Evolutionary conservation across 2,113 vertebrate species (phyloP).

Genomic region (Sigmodon hispidus): DNA sequence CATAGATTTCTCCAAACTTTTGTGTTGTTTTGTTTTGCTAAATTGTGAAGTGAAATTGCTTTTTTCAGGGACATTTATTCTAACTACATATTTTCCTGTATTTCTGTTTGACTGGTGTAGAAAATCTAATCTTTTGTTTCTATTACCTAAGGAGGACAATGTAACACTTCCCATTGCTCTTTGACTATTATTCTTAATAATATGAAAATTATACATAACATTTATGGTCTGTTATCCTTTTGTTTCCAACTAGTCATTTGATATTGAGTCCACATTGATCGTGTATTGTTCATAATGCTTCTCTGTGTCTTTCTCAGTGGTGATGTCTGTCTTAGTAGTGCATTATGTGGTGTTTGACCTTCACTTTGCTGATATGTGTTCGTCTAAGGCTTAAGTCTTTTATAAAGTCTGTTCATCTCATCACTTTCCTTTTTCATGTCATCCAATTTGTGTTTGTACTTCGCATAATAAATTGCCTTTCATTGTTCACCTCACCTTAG

Average conservation of each 20-base stretch:
- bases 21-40: background rate
- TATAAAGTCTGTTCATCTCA: background rate
- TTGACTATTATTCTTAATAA: background rate
- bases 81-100: background rate
- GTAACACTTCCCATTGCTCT: background rate
- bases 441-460: constrained; percentile 19
- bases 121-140: background rate
- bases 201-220: background rate
- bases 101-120: background rate
- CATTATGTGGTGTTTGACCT: background rate
- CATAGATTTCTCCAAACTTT: background rate
- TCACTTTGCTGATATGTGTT: background rate
- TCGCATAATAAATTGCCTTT: background rate
- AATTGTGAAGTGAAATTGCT: background rate
- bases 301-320: background rate
- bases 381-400: background rate
- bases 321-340: background rate
- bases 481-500: constrained; percentile 25
- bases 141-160: background rate
- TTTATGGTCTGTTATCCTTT: background rate
- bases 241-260: constrained; percentile 29
- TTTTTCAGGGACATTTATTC: background rate
- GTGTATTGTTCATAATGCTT: background rate
- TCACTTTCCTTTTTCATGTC: background rate
- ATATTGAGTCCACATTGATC: background rate